These are phyloP conservation scores for Archips xylosteana DNA, from an alignment of 2,888 invertebrate species.

Conservation along the genomic window DNA sequence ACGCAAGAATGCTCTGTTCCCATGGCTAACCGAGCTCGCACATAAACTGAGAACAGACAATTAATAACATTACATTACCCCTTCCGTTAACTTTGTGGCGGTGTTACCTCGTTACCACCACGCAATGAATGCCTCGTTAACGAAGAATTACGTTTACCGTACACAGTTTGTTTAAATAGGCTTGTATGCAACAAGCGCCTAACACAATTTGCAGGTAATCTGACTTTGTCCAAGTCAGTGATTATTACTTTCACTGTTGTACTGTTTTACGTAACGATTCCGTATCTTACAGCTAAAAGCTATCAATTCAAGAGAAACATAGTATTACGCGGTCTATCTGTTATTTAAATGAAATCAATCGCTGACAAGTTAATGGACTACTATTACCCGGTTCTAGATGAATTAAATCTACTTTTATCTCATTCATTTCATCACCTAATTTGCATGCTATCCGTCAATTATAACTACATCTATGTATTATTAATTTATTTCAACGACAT, in stretches of 20 bases:
- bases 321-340: constrained; percentile 38
- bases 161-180: constrained; percentile 37
- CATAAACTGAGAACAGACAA: constrained; percentile 2
- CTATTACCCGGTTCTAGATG: constrained; percentile 3
- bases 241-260: constrained; percentile 55
- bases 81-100: neutral
- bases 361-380: constrained; percentile 35
- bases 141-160: constrained; percentile 18
- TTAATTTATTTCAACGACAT: constrained; percentile 1
- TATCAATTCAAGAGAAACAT: constrained; percentile 42
- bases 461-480: neutral
- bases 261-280: constrained; percentile 46
- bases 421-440: constrained; percentile 22
- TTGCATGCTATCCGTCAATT: constrained; percentile 16
- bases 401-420: constrained; percentile 24
- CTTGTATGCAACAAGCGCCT: constrained; percentile 35
- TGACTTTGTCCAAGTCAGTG: constrained; percentile 42
- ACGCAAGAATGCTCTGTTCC: constrained; percentile 55
- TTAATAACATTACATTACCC: constrained; percentile 30
- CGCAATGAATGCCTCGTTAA: constrained; percentile 29
- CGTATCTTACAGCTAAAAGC: constrained; percentile 44
- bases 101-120: constrained; percentile 9
- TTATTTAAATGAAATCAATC: constrained; percentile 43
- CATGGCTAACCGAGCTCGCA: constrained; percentile 53
- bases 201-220: constrained; percentile 49